Evolutionary conservation across 2,888 invertebrate genomes (phyloP), one percentile per base, ranked within the genome.

Genomic region (Temnothorax rugatulus): DNA sequence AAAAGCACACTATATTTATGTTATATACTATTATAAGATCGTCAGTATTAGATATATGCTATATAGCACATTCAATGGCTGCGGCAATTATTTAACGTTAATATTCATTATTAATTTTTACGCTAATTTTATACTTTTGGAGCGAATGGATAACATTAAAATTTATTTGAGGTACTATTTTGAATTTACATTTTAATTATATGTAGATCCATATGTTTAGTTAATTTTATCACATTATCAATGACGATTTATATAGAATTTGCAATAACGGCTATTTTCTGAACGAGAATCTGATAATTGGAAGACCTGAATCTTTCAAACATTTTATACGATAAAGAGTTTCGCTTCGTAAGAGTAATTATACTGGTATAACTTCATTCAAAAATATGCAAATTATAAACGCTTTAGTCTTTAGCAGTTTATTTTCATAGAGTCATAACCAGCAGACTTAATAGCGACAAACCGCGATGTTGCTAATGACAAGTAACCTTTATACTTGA

Each of bases 381-480:
- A 34, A 69, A n/a, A 79, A n/a, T 13, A 34, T 34, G 54, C 44
- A 59, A 25, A 69, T 79, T 47, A 69, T 68, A 47, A 47, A 59
- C 47, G 13, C 34, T 47, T 41, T 64, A 44, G 29, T 68, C 21
- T 66, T 69, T 59, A 59, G 18, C n/a, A 79, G 47, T 69, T 69
- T 8, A 69, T 59, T 47, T 47, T 64, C 18, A 47, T 18, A n/a
- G 18, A 68, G 69, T 54, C 69, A 79, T 69, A 79, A 79, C 47
- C 68, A 59, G 47, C 69, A 79, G 59, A 47, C 47, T 54, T 21
- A 34, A 34, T 34, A 68, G 29, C n/a, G 9, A n/a, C 44, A 66
- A 77, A 57, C 29, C 68, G 54, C 41, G 11, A 77, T 21, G 41
- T 47, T 79, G 59, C 57, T 59, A 38, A 69, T 29, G 47, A 59